Evolutionary conservation across 2,888 invertebrate species (phyloP), one percentile per base, ranked within the genome.

Genomic region (Phragmatobia fuliginosa): DNA sequence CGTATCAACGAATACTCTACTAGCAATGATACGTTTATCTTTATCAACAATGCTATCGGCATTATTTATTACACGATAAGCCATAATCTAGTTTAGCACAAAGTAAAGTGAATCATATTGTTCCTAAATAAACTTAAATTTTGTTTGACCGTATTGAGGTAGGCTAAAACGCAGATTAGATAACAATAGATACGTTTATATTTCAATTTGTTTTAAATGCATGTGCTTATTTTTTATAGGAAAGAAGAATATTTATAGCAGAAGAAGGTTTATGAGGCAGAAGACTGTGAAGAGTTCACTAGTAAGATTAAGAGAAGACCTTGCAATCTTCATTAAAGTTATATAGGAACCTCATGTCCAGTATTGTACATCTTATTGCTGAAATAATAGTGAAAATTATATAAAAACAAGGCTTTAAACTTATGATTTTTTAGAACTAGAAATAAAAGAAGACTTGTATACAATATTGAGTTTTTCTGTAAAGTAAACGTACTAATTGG

Each of bases 51-150:
- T 8, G 36, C 62, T 68, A 72, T 72, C 71, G 62, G 59, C 49
- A 58, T 67, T 65, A 25, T 65, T 75, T 80, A 77, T 75, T 73
- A 65, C 60, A 61, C 62, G 82, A 83, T 82, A 79, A 66, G 25
- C 31, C 14, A 58, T 16, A 52, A 49, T 11, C 7, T 56, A 25
- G 2, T 0, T 31, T 10, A 21, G 6, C 21, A n/a, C 11, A 64
- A 59, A 21, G 28, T 32, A 36, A 64, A 68, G 58, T 73, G 41
- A 69, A 49, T 64, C 67, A 58, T 81, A 78, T 68, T 38, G 0
- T 36, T 21, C 14, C 4, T 0, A 0, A 41, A 31, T 66, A 81
- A 62, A 31, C 36, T 65, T 61, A 7, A 8, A 5, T 75, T 78
- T 74, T 8, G 65, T 28, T 65, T 76, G 52, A 1, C 33, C n/a